Evolutionary conservation across 2,888 invertebrate species (phyloP).

Genomic region (Erpobdella octoculata): DNA sequence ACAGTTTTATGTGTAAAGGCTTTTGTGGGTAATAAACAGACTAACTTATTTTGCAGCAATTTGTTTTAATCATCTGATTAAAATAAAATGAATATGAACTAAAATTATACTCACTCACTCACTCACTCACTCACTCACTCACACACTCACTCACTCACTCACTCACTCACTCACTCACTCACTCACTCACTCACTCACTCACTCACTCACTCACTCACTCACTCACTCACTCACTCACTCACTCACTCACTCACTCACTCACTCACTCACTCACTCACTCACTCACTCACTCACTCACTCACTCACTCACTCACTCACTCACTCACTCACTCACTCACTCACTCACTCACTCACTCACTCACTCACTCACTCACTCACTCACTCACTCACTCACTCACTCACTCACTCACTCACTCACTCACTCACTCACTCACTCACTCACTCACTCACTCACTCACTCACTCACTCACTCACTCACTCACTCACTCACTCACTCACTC

Average conservation of each 20-base stretch:
- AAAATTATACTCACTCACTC: slow-evolving; percentile 32
- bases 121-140: slow-evolving; percentile 32
- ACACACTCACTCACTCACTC: slow-evolving; percentile 32
- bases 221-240: slow-evolving; percentile 17
- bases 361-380: slow-evolving; percentile 29
- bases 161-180: slow-evolving; percentile 33
- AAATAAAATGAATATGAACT: no score
- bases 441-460: not conserved
- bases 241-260: slow-evolving; percentile 29
- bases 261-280: slow-evolving; percentile 31
- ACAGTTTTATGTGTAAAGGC: no score
- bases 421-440: not conserved
- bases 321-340: slow-evolving; percentile 30
- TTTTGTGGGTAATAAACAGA: no score
- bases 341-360: slow-evolving; percentile 29
- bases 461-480: not conserved
- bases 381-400: slow-evolving; percentile 18
- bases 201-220: slow-evolving; percentile 18
- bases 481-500: slow-evolving; percentile 24
- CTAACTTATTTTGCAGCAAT: no score
- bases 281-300: slow-evolving; percentile 31
- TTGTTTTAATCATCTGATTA: no score
- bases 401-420: not conserved
- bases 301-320: slow-evolving; percentile 31
- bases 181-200: slow-evolving; percentile 33